A percentile compares a stretch with the other conserved stretches of the same genome.
phyloP scores from a whole-genome alignment of 2,797 vertebrate species.

The Picus viridis region DNA sequence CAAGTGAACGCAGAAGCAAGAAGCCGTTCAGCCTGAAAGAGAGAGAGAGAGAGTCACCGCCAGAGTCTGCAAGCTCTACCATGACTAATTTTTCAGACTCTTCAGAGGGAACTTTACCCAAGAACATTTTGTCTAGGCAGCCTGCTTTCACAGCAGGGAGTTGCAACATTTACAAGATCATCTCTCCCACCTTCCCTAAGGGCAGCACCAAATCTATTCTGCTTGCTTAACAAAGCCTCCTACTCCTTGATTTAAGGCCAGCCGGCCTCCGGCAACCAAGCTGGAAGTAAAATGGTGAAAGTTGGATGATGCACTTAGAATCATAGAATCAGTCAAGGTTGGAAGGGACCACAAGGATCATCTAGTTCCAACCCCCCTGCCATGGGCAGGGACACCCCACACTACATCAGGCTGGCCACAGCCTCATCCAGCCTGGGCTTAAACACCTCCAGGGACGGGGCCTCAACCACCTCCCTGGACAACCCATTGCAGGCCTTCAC shows the following conservation, averaged over 20 bases:
- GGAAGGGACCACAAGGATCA: too few relatives aligned
- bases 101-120: neutral
- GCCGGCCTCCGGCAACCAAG: neutral
- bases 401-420: too few relatives aligned
- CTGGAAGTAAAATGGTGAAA: neutral
- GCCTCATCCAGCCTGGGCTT: too few relatives aligned
- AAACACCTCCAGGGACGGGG: too few relatives aligned
- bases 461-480: too few relatives aligned
- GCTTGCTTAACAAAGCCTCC: constrained; percentile 37
- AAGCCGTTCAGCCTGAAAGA: constrained; percentile 65
- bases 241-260: constrained; percentile 13
- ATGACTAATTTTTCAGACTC: neutral
- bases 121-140: constrained; percentile 10
- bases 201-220: neutral
- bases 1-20: constrained; percentile 56
- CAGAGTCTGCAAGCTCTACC: neutral
- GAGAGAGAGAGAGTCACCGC: neutral
- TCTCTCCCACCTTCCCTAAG: constrained; percentile 1
- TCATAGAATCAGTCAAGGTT: too few relatives aligned
- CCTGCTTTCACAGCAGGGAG: constrained; percentile 5
- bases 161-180: constrained; percentile 20
- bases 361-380: too few relatives aligned
- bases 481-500: too few relatives aligned
- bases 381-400: too few relatives aligned
- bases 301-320: neutral